Conservation (phyloP, 2,888 invertebrate genomes). For the Athalia cordata region DNA sequence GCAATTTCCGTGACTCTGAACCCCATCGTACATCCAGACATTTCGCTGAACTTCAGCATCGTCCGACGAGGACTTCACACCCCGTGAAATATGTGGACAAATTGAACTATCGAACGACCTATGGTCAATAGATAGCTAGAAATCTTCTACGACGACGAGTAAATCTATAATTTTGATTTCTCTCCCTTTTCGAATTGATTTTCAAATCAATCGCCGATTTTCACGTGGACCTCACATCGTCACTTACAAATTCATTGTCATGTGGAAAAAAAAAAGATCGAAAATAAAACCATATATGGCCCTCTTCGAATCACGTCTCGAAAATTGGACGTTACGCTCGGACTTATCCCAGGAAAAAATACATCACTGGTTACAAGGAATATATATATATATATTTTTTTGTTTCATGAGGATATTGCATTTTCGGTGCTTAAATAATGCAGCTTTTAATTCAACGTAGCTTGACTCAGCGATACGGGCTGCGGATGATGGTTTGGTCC, state of each 20-base stretch:
- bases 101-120: slow-evolving; percentile 17
- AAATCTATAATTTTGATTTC: neutral
- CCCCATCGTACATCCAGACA: neutral
- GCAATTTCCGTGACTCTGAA: slow-evolving; percentile 21
- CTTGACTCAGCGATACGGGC: slow-evolving; percentile 34
- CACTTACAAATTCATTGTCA: neutral
- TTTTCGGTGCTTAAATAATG: slow-evolving; percentile 61
- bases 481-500: slow-evolving; percentile 56
- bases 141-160: neutral
- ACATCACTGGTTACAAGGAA: no score
- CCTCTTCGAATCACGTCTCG: no score
- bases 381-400: no score
- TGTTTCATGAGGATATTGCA: slow-evolving; percentile 1
- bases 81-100: slow-evolving; percentile 35
- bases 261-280: neutral
- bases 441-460: slow-evolving; percentile 62
- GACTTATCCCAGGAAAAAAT: no score
- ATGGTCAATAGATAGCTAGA: slow-evolving; percentile 9
- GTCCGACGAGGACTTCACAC: neutral
- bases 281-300: neutral
- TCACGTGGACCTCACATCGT: neutral
- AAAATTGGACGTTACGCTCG: no score
- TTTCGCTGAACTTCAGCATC: slow-evolving; percentile 15
- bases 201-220: neutral
- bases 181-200: neutral